Conservation (phyloP, 2,113 vertebrate genomes). For the Spheniscus mendiculus region DNA sequence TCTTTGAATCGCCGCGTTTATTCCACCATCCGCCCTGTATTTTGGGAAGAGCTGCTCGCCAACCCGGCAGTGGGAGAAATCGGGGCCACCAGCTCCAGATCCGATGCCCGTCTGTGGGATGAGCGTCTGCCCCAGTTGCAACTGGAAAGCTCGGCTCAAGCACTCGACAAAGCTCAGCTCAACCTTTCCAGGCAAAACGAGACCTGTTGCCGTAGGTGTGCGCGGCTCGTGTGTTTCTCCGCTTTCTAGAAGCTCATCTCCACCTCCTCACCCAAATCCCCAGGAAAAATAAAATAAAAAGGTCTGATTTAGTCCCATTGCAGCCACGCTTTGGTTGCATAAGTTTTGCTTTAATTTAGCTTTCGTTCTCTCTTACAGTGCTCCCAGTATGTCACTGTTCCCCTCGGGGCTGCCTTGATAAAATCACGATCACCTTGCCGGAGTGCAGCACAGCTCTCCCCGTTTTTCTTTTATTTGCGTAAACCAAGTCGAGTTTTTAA, state of each 20-base stretch:
- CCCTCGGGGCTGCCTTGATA: not conserved
- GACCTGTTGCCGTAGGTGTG: constrained; percentile 42
- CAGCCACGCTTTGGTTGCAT: not conserved
- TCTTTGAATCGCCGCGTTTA: constrained; percentile 57
- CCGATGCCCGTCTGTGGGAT: rapidly evolving
- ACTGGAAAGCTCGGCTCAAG: not conserved
- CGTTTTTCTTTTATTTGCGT: not conserved
- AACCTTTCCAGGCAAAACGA: not conserved
- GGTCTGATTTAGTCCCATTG: not conserved
- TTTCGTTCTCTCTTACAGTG: not conserved
- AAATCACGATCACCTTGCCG: not conserved
- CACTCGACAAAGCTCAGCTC: not conserved
- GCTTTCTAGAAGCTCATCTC: not conserved
- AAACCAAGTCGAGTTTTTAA: not conserved
- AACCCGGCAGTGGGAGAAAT: not conserved
- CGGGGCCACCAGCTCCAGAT: not conserved
- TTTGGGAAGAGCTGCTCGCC: constrained; percentile 1
- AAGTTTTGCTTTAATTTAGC: constrained; percentile 21
- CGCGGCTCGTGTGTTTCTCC: rapidly evolving
- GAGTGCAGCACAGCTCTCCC: not conserved
- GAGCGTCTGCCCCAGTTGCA: not conserved
- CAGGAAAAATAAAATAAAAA: not conserved
- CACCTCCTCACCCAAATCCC: not conserved
- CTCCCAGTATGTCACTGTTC: not conserved
- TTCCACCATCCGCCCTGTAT: constrained; percentile 16